These are phyloP conservation scores for Epistrophe eligans DNA, from an alignment of 2,888 invertebrate genomes.

Conservation along the genomic window DNA sequence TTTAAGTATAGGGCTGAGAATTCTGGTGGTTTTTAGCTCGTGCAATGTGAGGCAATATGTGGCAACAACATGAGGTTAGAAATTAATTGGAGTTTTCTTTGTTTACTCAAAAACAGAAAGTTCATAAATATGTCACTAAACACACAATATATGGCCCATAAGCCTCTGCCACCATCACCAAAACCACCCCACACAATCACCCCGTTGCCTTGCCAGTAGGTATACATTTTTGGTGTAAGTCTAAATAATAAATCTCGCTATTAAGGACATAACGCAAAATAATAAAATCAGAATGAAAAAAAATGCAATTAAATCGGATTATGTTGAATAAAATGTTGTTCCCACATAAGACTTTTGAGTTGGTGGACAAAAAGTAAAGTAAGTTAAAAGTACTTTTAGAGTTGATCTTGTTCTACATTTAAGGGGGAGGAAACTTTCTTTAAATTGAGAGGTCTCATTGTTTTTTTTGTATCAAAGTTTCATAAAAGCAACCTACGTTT, in stretches of 20 bases:
- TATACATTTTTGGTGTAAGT: slow-evolving; percentile 4
- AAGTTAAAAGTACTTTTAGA: slow-evolving; percentile 34
- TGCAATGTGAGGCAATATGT: slow-evolving; percentile 61
- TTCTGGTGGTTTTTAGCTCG: slow-evolving; percentile 23
- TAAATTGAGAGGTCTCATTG: neutral
- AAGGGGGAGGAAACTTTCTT: neutral
- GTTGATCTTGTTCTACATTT: neutral
- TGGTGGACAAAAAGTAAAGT: neutral
- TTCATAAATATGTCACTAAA: slow-evolving; percentile 72
- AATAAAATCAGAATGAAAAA: slow-evolving; percentile 4
- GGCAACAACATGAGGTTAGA: slow-evolving; percentile 61
- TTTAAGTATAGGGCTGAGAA: neutral
- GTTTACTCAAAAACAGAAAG: slow-evolving; percentile 61
- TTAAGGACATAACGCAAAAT: slow-evolving; percentile 4
- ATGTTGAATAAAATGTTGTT: slow-evolving; percentile 2
- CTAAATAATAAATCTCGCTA: slow-evolving; percentile 28
- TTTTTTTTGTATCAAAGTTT: neutral
- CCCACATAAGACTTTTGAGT: neutral
- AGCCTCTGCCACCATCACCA: neutral
- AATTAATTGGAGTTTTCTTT: slow-evolving; percentile 65
- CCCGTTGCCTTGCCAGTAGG: neutral
- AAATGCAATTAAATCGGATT: slow-evolving; percentile 25
- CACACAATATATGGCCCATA: slow-evolving; percentile 53
- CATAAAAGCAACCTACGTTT: no score
- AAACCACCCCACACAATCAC: neutral